These are phyloP conservation scores for Cryptoblepharus egeriae DNA, from an alignment of 2,797 vertebrate genomes.

Conservation along the genomic window DNA sequence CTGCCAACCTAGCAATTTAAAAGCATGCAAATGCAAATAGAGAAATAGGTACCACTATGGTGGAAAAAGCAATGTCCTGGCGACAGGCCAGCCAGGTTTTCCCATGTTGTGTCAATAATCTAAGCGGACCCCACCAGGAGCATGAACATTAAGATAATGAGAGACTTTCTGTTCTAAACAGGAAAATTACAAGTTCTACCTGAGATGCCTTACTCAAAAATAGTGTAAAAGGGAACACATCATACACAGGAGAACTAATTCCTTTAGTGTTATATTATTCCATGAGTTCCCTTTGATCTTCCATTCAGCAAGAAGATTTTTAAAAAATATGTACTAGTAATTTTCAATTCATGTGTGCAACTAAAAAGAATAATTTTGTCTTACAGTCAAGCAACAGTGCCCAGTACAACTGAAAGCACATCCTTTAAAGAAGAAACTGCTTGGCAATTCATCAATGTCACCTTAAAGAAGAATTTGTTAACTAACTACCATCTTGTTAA, in stretches of 20 bases:
- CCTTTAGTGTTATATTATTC: not conserved
- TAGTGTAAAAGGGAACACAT: not conserved
- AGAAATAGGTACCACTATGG: no score
- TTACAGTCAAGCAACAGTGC: constrained; percentile 64
- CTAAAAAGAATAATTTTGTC: constrained; percentile 52
- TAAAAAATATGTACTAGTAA: not conserved
- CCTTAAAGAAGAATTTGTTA: not conserved
- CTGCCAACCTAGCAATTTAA: no score
- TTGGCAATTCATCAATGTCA: constrained; percentile 46
- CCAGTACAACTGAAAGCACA: constrained; percentile 51
- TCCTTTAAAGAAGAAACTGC: constrained; percentile 52
- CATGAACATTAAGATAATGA: no score
- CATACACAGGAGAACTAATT: not conserved
- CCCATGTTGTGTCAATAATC: no score
- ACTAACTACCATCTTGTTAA: no score
- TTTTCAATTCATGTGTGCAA: constrained; percentile 33
- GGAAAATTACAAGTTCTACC: not conserved
- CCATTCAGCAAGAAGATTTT: not conserved
- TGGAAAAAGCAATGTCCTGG: no score
- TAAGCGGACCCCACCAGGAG: no score
- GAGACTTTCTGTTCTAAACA: no score
- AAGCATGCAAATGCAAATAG: no score
- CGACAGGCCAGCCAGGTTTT: no score
- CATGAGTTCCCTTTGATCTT: not conserved
- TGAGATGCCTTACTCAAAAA: not conserved